A percentile compares a stretch with the other conserved stretches of the same genome.
Conservation (phyloP, 2,888 invertebrate genomes). For the Tridacna gigas region DNA sequence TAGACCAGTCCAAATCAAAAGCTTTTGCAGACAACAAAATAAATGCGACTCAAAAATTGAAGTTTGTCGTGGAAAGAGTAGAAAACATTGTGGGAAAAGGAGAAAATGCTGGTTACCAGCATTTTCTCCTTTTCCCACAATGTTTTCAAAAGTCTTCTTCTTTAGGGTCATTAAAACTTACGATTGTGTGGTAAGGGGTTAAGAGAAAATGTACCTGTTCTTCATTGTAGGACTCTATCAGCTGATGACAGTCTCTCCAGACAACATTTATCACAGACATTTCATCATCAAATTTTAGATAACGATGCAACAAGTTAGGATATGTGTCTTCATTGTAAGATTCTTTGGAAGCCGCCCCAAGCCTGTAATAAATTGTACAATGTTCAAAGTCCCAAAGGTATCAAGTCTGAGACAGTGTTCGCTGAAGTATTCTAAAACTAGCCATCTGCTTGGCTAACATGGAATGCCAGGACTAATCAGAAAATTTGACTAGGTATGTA, state of each 20-base stretch:
- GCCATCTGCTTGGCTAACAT: too few relatives aligned
- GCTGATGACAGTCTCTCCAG: slow-evolving; percentile 87
- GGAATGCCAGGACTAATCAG: too few relatives aligned
- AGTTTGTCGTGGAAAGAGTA: too few relatives aligned
- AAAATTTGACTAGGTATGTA: too few relatives aligned
- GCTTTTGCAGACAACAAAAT: too few relatives aligned
- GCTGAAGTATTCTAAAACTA: too few relatives aligned
- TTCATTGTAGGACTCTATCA: slow-evolving; percentile 86
- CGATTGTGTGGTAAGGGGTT: background rate
- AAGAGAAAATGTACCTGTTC: slow-evolving; percentile 81
- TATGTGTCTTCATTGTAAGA: slow-evolving; percentile 81
- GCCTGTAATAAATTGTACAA: slow-evolving; percentile 58
- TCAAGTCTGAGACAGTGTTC: too few relatives aligned
- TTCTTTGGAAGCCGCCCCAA: slow-evolving; percentile 81
- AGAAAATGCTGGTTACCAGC: background rate
- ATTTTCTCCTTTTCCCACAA: background rate
- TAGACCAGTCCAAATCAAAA: too few relatives aligned
- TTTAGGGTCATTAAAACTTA: too few relatives aligned
- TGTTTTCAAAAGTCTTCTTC: background rate
- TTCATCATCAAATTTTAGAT: slow-evolving; percentile 87
- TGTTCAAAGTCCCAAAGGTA: too few relatives aligned
- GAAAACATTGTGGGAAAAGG: too few relatives aligned
- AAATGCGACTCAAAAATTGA: too few relatives aligned
- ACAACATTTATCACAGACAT: slow-evolving; percentile 87
- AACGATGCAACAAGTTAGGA: slow-evolving; percentile 86